Evolutionary conservation across 2,113 vertebrate species (phyloP).

Genomic region (Cyanoderma ruficeps): DNA sequence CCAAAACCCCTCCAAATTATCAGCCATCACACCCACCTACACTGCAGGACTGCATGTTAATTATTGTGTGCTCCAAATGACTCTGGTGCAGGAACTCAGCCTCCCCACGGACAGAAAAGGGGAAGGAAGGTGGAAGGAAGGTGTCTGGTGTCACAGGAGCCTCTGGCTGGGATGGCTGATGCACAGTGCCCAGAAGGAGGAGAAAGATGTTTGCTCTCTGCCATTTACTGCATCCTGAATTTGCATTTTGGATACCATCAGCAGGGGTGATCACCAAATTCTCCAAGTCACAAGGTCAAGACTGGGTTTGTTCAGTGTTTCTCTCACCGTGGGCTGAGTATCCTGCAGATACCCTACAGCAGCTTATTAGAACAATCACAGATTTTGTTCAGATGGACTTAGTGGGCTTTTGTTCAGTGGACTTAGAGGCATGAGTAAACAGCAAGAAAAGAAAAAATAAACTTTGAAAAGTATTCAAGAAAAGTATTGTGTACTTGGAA

Average conservation of each 20-base stretch:
- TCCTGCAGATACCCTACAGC: not conserved
- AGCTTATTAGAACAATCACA: not conserved
- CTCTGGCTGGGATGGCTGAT: accelerated
- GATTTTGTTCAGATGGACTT: not conserved
- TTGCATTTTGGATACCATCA: not conserved
- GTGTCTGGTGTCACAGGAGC: not conserved
- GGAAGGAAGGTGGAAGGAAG: not conserved
- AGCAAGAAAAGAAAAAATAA: not conserved
- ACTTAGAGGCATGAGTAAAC: not conserved
- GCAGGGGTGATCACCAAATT: not conserved
- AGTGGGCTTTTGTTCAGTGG: no score
- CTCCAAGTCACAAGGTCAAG: not conserved
- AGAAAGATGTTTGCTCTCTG: not conserved
- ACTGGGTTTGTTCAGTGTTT: not conserved
- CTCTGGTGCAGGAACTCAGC: not conserved
- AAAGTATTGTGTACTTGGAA: not conserved
- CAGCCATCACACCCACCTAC: not conserved
- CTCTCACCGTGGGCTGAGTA: accelerated
- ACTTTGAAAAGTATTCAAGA: not conserved
- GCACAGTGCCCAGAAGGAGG: not conserved
- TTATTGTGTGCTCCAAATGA: not conserved
- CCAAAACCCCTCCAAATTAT: not conserved
- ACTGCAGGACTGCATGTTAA: not conserved
- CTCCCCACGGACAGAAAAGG: no score
- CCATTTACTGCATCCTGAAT: not conserved